phyloP scores from a whole-genome alignment of 2,113 vertebrate species.

The Corythoichthys intestinalis region DNA sequence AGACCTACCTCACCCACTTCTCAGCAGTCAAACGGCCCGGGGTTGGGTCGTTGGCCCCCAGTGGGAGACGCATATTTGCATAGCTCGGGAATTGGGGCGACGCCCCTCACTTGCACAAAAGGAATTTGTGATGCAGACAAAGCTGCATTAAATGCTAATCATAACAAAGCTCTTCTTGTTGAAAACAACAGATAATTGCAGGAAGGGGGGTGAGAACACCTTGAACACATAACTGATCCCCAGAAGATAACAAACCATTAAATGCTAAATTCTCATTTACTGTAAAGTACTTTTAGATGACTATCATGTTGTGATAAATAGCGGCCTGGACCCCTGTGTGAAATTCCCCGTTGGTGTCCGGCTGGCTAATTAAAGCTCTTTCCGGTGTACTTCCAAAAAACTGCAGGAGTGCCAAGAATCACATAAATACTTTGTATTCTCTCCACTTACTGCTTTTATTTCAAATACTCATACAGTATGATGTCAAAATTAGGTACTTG shows the following conservation, averaged over 20 bases:
- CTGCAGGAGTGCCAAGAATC: not conserved
- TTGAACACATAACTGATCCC: not conserved
- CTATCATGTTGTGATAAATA: not conserved
- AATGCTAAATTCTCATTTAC: not conserved
- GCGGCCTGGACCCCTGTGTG: slow-evolving; percentile 4
- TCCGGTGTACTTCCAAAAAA: not conserved
- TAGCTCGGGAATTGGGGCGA: not conserved
- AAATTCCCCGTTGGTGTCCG: not conserved
- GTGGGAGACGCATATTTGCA: not conserved
- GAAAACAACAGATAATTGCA: slow-evolving; percentile 5
- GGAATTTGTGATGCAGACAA: slow-evolving; percentile 2
- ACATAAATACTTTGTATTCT: no score
- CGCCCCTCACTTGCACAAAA: not conserved
- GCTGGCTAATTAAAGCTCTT: not conserved
- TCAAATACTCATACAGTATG: no score
- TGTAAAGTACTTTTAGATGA: not conserved
- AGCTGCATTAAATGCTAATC: slow-evolving; percentile 9
- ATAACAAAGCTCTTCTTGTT: slow-evolving; percentile 1
- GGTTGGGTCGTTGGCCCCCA: slow-evolving; percentile 1
- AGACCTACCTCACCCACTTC: not conserved
- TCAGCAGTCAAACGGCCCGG: not conserved
- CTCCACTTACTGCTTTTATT: no score
- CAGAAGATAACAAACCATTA: slow-evolving; percentile 4
- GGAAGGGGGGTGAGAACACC: not conserved
- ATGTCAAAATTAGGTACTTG: no score